Percentiles rank a stretch among this genome's conserved stretches.
phyloP scores from a whole-genome alignment of 2,888 invertebrate genomes.

The Dolomedes plantarius region DNA sequence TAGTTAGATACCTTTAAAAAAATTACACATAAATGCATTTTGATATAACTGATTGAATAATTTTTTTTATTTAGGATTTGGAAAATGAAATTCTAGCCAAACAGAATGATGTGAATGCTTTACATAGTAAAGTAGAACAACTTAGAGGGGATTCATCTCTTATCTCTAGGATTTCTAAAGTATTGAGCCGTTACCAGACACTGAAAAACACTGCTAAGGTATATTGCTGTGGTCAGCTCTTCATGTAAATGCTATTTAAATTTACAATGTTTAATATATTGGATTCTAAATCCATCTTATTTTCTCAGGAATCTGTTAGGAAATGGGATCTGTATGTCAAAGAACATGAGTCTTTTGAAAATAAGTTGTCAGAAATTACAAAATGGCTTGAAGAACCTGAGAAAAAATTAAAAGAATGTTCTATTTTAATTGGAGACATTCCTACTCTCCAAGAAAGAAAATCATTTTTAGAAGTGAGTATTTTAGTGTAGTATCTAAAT shows the following conservation, averaged over 20 bases:
- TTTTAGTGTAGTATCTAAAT: not conserved
- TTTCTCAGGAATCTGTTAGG: slow-evolving; percentile 83
- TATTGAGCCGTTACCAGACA: slow-evolving; percentile 88
- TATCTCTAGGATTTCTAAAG: slow-evolving; percentile 84
- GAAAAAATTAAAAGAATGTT: slow-evolving; percentile 85
- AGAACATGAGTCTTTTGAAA: slow-evolving; percentile 89
- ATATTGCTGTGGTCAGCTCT: too few relatives aligned
- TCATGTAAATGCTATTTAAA: too few relatives aligned
- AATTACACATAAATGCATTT: too few relatives aligned
- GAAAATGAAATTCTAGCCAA: slow-evolving; percentile 84
- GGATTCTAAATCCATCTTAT: not conserved
- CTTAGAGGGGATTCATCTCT: slow-evolving; percentile 87
- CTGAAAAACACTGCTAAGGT: slow-evolving; percentile 86
- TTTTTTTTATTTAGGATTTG: slow-evolving; percentile 77
- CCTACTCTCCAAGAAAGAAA: slow-evolving; percentile 81
- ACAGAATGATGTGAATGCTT: slow-evolving; percentile 82
- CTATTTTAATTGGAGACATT: slow-evolving; percentile 90
- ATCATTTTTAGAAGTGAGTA: slow-evolving; percentile 75
- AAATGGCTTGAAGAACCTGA: slow-evolving; percentile 86
- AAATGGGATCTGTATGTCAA: slow-evolving; percentile 89
- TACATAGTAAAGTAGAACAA: slow-evolving; percentile 83
- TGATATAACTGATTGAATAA: too few relatives aligned
- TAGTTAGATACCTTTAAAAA: too few relatives aligned
- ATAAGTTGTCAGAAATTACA: slow-evolving; percentile 84
- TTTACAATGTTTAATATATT: not conserved